Conservation (phyloP, 1,140 invertebrate species). For the Neodiprion fabricii region DNA sequence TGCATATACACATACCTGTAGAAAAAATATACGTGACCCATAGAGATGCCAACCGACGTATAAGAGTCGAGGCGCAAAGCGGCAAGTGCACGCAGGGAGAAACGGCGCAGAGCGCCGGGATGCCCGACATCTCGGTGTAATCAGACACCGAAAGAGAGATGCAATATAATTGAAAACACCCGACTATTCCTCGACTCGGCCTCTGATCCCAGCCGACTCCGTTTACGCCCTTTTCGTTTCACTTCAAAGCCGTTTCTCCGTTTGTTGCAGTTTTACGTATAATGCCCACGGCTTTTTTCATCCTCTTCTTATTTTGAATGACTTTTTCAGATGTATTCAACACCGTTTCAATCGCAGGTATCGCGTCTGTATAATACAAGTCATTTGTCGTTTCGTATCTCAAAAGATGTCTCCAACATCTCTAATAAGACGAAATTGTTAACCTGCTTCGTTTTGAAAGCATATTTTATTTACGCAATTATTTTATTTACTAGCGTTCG, state of each 20-base stretch:
- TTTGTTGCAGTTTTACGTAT: constrained; percentile 7
- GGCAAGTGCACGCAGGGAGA: constrained; percentile 51
- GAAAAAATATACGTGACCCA: background rate
- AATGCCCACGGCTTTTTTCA: constrained; percentile 19
- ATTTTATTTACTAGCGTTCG: too few species aligned
- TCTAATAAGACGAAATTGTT: too few species aligned
- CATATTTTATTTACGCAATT: too few species aligned
- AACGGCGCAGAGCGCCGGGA: constrained; percentile 29
- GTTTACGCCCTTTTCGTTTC: constrained; percentile 29
- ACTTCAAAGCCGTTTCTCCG: constrained; percentile 40
- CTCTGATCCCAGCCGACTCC: constrained; percentile 52
- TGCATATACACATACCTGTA: too few species aligned
- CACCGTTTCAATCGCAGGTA: too few species aligned
- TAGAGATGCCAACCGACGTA: constrained; percentile 19
- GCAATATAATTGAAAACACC: constrained; percentile 55
- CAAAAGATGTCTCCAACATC: too few species aligned
- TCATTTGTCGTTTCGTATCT: too few species aligned
- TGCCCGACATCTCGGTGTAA: constrained; percentile 61
- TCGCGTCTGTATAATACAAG: too few species aligned
- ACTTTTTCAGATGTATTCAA: background rate
- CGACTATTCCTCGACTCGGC: constrained; percentile 23
- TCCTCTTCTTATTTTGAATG: constrained; percentile 24
- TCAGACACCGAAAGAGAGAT: constrained; percentile 54
- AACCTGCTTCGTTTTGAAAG: too few species aligned
- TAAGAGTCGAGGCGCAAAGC: constrained; percentile 32